These are phyloP conservation scores for Hesperia comma DNA, from an alignment of 2,888 invertebrate species.

Conservation along the genomic window DNA sequence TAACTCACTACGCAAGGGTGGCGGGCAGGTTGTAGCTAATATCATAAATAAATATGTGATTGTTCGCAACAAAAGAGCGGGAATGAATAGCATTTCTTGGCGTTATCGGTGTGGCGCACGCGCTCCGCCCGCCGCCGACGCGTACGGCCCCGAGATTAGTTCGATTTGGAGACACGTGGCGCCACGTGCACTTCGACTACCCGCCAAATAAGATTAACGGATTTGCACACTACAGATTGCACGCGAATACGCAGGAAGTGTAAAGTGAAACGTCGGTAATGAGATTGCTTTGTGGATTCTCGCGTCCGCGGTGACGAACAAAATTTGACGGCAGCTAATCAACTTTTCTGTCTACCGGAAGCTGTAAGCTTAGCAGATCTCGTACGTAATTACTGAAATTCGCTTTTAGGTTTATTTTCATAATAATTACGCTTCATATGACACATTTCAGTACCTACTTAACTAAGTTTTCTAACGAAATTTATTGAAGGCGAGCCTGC, in stretches of 20 bases:
- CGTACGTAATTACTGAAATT: background rate
- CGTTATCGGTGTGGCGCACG: slow-evolving; percentile 80
- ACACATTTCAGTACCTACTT: too few species aligned
- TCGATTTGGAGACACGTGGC: slow-evolving; percentile 80
- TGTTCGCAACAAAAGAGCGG: slow-evolving; percentile 80
- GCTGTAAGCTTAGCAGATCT: background rate
- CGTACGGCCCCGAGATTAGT: slow-evolving; percentile 80
- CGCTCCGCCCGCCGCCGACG: slow-evolving; percentile 70
- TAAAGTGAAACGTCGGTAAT: slow-evolving; percentile 83
- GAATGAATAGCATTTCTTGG: slow-evolving; percentile 82
- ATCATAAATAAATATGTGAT: slow-evolving; percentile 83
- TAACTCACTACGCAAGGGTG: slow-evolving; percentile 56
- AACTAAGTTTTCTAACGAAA: too few species aligned
- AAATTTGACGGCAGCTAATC: slow-evolving; percentile 4
- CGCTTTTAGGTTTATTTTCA: too few species aligned
- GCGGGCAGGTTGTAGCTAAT: slow-evolving; percentile 80
- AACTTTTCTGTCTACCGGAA: background rate
- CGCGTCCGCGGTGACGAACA: slow-evolving; percentile 37
- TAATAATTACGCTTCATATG: too few species aligned
- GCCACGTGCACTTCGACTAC: slow-evolving; percentile 75
- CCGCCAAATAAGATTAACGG: slow-evolving; percentile 83
- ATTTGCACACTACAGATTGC: slow-evolving; percentile 84
- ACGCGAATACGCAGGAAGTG: slow-evolving; percentile 83
- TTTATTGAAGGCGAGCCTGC: too few species aligned
- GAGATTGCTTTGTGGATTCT: slow-evolving; percentile 75